These are phyloP conservation scores for Haplochromis vanheusdeni DNA, from an alignment of 2,113 vertebrate species.

Conservation along the genomic window DNA sequence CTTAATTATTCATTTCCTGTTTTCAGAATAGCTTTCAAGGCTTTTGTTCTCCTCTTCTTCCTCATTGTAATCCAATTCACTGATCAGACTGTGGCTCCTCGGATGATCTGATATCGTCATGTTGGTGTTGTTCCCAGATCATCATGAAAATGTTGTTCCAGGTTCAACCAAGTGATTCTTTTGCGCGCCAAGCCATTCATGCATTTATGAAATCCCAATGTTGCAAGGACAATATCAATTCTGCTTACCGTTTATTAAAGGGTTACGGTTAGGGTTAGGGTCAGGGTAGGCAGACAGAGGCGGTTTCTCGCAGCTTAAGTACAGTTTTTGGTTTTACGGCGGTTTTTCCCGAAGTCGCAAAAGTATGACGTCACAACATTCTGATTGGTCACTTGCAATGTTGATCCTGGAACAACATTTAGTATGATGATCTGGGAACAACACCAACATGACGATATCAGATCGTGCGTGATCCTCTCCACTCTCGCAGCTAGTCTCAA, in stretches of 20 bases:
- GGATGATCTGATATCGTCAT: neutral
- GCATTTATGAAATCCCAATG: neutral
- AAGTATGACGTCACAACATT: neutral
- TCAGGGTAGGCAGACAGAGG: neutral
- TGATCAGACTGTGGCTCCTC: neutral
- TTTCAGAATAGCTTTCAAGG: neutral
- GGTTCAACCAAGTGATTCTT: neutral
- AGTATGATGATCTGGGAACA: neutral
- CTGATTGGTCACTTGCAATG: neutral
- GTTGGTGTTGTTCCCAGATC: neutral
- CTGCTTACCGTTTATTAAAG: neutral
- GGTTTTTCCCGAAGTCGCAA: neutral
- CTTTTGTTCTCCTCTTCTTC: neutral
- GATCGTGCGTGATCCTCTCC: neutral
- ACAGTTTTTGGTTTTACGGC: neutral
- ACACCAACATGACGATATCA: neutral
- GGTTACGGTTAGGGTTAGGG: neutral
- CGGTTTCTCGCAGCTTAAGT: fast-evolving
- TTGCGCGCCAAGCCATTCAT: neutral
- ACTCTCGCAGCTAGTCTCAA: neutral
- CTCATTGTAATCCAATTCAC: neutral
- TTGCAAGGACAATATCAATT: neutral
- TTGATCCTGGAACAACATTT: neutral
- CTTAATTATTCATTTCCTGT: neutral
- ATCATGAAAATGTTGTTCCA: neutral